Base-by-base conservation (phyloP, 2,888 invertebrate genomes). In the Theristus sp. region DNA sequence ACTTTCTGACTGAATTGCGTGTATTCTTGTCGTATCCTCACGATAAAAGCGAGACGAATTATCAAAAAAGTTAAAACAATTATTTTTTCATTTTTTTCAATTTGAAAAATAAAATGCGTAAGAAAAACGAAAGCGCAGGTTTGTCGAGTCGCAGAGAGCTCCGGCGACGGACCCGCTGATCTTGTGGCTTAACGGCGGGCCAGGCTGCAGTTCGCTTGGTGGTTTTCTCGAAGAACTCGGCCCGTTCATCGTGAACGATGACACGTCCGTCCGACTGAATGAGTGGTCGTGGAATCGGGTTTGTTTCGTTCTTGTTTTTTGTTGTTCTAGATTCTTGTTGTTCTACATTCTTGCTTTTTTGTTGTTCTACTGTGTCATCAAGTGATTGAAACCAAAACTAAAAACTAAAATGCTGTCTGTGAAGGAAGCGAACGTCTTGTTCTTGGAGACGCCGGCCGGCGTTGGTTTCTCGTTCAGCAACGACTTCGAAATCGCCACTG, bases 151-250 rank as follows among this genome's bases (percentile, higher is more conserved):
- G 22, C 71, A 71, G 63, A 65, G 65, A 60, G 62, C 65, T 30
- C 68, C 71, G 13, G 31, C 62, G 22, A 65, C 49, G 25, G 71
- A 70, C 57, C 71, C 71, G 27, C 62, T 71, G 60, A 66, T 71
- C 63, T 68, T 70, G 65, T 70, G 70, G 70, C 69, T 67, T 64
- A 70, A 70, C 64, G 70, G 66, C 13, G 77, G 77, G 24, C 77
- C 78, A 38, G 77, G 77, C 22, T 78, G 78, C 66, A 75, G 75
- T 57, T 77, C 76, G 20, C 67, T 76, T 29, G 68, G 72, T 28
- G 77, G 77, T 22, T 69, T 77, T 2, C 70, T 78, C 28, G 73
- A 75, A 58, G 78, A 78, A 64, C 72, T 77, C 70, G 78, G 78
- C 2, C 78, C 78, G n/a, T 78, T 76, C 60, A 67, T 67, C 6